Evolutionary conservation across 1,140 invertebrate genomes (phyloP), one percentile per base, ranked within the genome.

Genomic region (Heliconius hermathena): DNA sequence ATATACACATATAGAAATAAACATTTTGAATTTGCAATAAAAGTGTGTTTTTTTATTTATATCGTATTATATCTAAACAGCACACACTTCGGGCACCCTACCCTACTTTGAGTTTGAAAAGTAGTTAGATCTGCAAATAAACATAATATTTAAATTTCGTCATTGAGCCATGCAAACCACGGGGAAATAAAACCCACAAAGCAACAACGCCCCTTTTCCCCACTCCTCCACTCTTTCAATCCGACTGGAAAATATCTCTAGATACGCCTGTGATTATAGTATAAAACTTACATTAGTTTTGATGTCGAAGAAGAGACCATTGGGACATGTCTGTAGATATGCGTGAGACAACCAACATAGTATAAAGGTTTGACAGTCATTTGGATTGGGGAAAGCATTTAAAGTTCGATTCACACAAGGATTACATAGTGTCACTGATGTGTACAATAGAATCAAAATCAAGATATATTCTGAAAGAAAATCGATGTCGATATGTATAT

Each of bases 281-380:
- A 82, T 81, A 20, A 38, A 33, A 82, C 84, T 83, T 78, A 86
- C 84, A 71, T 86, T 84, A 1, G 83, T 83, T n/a, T 71, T 20
- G 8, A 57, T 20, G 22, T 86, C 84, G 46, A 81, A 86, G 29
- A 74, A 70, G 13, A 82, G 46, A 6, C 81, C 54, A 16, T 79
- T 74, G 1, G 84, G 84, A 33, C 85, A 86, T 13, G 22, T 29
- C n/a, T 79, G 57, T 6, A 82, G 33, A 29, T 78, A 82, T 0
- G 85, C 73, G 8, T 54, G 54, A 5, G 81, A 81, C 2, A 81
- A 46, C 74, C 79, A 84, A 20, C 85, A 86, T n/a, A 86, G 57
- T 20, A 86, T 84, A 41, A 83, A 86, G 0, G 46, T 18, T 3
- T 77, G 41, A 16, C 81, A 84, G 13, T 81, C 80, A 0, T 1